phyloP scores from a whole-genome alignment of 2,113 vertebrate species.

The Eptatretus burgeri region DNA sequence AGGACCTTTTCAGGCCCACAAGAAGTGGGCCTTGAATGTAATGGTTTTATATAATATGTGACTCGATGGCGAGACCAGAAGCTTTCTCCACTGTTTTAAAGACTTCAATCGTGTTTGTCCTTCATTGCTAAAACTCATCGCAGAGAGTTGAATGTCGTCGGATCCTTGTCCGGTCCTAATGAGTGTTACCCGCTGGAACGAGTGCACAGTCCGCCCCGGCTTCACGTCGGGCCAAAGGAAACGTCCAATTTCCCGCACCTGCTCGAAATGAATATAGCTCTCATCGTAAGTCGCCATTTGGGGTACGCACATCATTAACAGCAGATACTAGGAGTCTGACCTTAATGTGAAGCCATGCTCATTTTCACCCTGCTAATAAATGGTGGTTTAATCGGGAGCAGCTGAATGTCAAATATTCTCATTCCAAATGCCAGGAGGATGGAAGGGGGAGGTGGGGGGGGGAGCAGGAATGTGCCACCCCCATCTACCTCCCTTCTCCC shows the following conservation, averaged over 20 bases:
- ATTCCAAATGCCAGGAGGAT: slow-evolving; percentile 1
- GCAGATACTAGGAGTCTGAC: slow-evolving; percentile 2
- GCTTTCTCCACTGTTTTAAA: too few species aligned
- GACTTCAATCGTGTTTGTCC: too few species aligned
- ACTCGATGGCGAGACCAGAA: too few species aligned
- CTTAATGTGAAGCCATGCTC: background rate
- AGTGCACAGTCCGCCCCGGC: background rate
- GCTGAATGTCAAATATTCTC: slow-evolving; percentile 3
- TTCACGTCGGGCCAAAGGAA: too few species aligned
- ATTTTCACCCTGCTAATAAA: slow-evolving; percentile 6
- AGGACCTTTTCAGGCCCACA: too few species aligned
- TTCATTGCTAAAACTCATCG: background rate
- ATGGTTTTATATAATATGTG: too few species aligned
- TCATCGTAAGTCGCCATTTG: slow-evolving; percentile 1
- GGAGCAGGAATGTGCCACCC: too few species aligned
- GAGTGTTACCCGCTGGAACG: background rate
- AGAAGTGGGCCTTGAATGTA: too few species aligned
- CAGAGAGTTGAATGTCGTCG: background rate
- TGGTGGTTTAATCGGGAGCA: slow-evolving; percentile 3
- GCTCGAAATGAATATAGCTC: too few species aligned
- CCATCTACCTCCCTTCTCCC: too few species aligned
- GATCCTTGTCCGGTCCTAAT: background rate
- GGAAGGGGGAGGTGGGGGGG: too few species aligned
- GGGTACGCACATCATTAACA: slow-evolving; percentile 4
- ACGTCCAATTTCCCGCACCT: too few species aligned